Conservation (phyloP, 2,888 invertebrate species). For the Eristalis arbustorum region DNA sequence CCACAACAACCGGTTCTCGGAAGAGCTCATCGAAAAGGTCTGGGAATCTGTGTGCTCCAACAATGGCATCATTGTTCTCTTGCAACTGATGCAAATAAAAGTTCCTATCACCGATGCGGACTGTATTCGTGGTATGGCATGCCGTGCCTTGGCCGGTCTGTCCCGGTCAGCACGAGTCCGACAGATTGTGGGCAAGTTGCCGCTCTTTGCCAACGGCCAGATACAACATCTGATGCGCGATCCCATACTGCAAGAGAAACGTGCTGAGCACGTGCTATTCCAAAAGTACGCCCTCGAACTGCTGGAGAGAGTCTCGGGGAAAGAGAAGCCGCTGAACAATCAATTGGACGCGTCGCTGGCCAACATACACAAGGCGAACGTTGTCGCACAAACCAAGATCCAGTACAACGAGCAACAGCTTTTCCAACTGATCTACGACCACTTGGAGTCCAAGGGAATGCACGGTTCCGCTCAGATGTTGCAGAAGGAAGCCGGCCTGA, state of each 20-base stretch:
- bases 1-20: conserved; percentile 84
- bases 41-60: conserved; percentile 97
- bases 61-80: conserved; percentile 97
- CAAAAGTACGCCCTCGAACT: conserved; percentile 96
- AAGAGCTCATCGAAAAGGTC: conserved; percentile 93
- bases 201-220: conserved; percentile 95
- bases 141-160: conserved; percentile 94
- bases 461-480: conserved; percentile 87
- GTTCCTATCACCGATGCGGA: conserved; percentile 98
- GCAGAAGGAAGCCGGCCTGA: conserved; percentile 88
- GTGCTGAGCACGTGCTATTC: conserved; percentile 96
- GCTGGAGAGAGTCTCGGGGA: conserved; percentile 94
- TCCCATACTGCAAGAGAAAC: conserved; percentile 97
- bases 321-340: conserved; percentile 87
- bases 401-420: conserved; percentile 96
- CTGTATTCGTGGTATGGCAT: conserved; percentile 94
- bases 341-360: conserved; percentile 93
- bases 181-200: conserved; percentile 97
- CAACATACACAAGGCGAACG: conserved; percentile 95
- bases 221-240: conserved; percentile 97
- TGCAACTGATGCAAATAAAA: conserved; percentile 94
- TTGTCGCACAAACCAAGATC: conserved; percentile 97
- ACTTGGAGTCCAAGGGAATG: conserved; percentile 89
- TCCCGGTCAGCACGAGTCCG: conserved; percentile 95
- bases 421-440: conserved; percentile 94